Evolutionary conservation across 2,888 invertebrate genomes (phyloP).

Genomic region (Neoitamus cyanurus): DNA sequence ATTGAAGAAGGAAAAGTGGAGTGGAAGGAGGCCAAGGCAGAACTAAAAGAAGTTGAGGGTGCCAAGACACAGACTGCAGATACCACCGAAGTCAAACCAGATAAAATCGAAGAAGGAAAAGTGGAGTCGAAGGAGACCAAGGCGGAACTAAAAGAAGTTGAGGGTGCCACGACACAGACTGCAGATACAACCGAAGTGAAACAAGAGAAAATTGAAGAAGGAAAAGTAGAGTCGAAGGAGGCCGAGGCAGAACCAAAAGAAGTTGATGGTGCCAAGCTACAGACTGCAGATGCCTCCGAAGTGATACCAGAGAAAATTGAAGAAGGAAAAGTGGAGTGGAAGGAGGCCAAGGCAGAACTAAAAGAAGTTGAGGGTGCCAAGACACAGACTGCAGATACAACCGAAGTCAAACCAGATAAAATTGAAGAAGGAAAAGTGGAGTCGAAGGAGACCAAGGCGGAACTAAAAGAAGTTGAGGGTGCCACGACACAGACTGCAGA

Average conservation of each 20-base stretch:
- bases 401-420: neutral
- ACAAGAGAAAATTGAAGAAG: neutral
- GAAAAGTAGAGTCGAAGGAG: neutral
- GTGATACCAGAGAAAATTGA: neutral
- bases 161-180: neutral
- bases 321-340: neutral
- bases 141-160: slow-evolving; percentile 50
- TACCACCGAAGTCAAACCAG: neutral
- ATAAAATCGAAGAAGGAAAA: slow-evolving; percentile 25
- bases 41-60: slow-evolving; percentile 43
- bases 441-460: neutral
- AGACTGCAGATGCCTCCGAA: neutral
- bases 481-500: neutral
- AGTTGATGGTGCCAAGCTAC: neutral
- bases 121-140: slow-evolving; percentile 46
- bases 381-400: neutral
- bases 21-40: neutral
- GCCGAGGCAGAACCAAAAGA: slow-evolving; percentile 49
- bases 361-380: neutral
- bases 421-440: neutral
- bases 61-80: neutral
- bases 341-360: neutral
- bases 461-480: neutral
- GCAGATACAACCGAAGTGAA: neutral
- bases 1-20: slow-evolving; percentile 26